phyloP scores from a whole-genome alignment of 2,113 vertebrate species.

The Hippocampus zosterae region DNA sequence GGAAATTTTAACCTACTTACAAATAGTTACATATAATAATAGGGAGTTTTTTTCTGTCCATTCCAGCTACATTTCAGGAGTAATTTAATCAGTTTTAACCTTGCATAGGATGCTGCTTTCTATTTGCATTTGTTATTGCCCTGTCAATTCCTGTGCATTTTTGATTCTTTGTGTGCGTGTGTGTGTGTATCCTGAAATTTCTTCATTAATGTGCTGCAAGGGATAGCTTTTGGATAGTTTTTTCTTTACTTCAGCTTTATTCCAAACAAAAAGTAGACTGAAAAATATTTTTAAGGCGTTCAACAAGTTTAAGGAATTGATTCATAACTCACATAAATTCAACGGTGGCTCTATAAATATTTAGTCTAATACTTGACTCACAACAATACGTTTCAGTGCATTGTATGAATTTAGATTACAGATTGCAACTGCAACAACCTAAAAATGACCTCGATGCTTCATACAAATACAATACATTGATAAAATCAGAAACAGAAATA shows the following conservation, averaged over 20 bases:
- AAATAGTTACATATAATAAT: background rate
- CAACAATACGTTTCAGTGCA: background rate
- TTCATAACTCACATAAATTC: background rate
- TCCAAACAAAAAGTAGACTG: background rate
- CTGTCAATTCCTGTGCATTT: background rate
- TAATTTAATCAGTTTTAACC: background rate
- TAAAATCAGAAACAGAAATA: background rate
- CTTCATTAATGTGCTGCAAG: background rate
- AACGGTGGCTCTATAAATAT: background rate
- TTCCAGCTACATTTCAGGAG: background rate
- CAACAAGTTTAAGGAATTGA: background rate
- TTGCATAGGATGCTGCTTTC: background rate
- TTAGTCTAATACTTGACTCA: background rate
- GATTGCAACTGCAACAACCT: background rate
- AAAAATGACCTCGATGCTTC: background rate
- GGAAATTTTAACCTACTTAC: constrained; percentile 21
- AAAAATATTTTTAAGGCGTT: background rate
- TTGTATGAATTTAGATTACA: background rate
- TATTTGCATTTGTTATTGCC: background rate
- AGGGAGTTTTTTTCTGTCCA: background rate
- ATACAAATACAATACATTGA: background rate
- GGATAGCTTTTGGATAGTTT: background rate
- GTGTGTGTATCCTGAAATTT: too few species aligned
- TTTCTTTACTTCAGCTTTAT: background rate
- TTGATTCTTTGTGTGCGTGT: background rate